Percentiles rank a stretch among this genome's conserved stretches.
phyloP scores from a whole-genome alignment of 2,797 vertebrate genomes.

The Gobionotothen gibberifrons region DNA sequence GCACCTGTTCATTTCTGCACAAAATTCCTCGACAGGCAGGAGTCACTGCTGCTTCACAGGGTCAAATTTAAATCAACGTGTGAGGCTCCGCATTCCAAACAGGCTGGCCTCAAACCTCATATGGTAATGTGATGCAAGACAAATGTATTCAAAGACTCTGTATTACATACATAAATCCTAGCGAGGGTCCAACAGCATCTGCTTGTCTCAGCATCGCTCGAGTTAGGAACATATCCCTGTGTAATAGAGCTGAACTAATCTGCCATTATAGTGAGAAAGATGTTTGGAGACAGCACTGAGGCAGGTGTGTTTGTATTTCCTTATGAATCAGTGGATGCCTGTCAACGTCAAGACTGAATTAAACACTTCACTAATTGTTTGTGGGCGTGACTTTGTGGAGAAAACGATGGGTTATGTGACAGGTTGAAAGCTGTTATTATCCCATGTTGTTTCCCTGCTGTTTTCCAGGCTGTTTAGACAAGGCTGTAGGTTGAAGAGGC shows the following conservation, averaged over 20 bases:
- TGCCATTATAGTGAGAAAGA: conserved; percentile 6
- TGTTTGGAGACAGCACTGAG: conserved; percentile 6
- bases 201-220: conserved; percentile 18
- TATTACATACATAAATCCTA: conserved; percentile 7
- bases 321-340: conserved; percentile 26
- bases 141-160: conserved; percentile 27
- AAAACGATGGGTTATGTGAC: conserved; percentile 32
- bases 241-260: conserved; percentile 37
- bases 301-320: conserved; percentile 32
- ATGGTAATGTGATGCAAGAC: conserved; percentile 22
- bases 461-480: conserved; percentile 42
- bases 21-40: conserved; percentile 19
- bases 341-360: conserved; percentile 17
- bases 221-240: conserved; percentile 3
- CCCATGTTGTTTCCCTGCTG: neutral
- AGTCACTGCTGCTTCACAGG: conserved; percentile 29
- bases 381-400: conserved; percentile 22
- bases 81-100: conserved; percentile 44
- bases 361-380: conserved; percentile 32
- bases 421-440: conserved; percentile 55
- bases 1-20: conserved; percentile 59
- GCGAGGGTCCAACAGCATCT: conserved; percentile 26
- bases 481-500: conserved; percentile 26
- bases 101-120: conserved; percentile 8
- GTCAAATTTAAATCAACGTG: conserved; percentile 23